A percentile compares a stretch with the other conserved stretches of the same genome.
phyloP scores from a whole-genome alignment of 2,888 invertebrate genomes.

The Carterocephalus palaemon region DNA sequence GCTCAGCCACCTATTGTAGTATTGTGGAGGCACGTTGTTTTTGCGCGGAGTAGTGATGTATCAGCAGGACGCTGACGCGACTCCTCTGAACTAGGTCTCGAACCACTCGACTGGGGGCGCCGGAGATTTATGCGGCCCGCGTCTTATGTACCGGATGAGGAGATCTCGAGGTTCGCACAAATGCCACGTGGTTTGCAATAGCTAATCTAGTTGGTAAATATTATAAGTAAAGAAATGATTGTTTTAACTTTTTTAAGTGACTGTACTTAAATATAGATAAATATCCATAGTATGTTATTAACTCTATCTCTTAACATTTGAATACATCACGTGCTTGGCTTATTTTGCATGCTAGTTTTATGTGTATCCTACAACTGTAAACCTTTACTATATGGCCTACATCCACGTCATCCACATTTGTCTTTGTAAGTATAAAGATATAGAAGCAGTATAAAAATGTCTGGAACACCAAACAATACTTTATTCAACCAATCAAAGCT shows the following conservation, averaged over 20 bases:
- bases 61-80: constrained; percentile 58
- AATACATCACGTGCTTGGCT: too few species aligned
- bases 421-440: too few species aligned
- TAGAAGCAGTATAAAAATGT: too few species aligned
- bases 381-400: too few species aligned
- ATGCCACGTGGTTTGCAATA: constrained; percentile 34
- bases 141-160: constrained; percentile 42
- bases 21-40: constrained; percentile 71
- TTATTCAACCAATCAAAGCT: too few species aligned
- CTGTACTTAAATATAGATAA: neutral
- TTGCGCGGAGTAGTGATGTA: constrained; percentile 65
- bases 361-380: too few species aligned
- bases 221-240: neutral
- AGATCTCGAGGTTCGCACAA: constrained; percentile 37
- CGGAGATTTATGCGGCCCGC: constrained; percentile 46
- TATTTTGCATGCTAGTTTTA: too few species aligned
- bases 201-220: constrained; percentile 24
- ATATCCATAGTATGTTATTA: neutral
- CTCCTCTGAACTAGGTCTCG: constrained; percentile 46
- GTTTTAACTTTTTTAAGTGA: neutral
- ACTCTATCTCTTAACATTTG: too few species aligned
- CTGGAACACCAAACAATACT: too few species aligned
- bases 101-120: constrained; percentile 44
- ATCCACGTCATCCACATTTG: too few species aligned
- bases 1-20: constrained; percentile 71